These are phyloP conservation scores for Halictus rubicundus DNA, from an alignment of 1,140 invertebrate species.

Conservation along the genomic window DNA sequence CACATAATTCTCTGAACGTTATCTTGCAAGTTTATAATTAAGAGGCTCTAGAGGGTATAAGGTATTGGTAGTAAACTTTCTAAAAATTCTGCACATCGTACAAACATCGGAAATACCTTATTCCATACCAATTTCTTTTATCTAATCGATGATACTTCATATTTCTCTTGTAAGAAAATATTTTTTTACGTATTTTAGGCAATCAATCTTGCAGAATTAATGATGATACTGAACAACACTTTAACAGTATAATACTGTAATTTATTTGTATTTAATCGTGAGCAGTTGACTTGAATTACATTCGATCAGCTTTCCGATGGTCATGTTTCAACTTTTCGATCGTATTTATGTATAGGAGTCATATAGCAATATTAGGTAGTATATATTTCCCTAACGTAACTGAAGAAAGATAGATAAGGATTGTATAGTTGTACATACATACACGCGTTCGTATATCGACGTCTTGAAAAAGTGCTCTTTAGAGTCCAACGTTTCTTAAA, in stretches of 20 bases:
- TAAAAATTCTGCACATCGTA: conserved; percentile 19
- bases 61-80: conserved; percentile 26
- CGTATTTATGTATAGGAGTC: conserved; percentile 24
- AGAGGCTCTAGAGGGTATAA: conserved; percentile 51
- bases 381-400: conserved; percentile 46
- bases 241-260: conserved; percentile 21
- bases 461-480: conserved; percentile 24
- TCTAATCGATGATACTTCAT: neutral
- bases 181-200: conserved; percentile 49
- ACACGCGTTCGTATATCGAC: conserved; percentile 20
- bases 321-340: conserved; percentile 31
- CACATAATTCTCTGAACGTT: conserved; percentile 23
- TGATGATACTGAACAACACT: conserved; percentile 26
- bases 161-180: conserved; percentile 45
- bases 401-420: conserved; percentile 44
- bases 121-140: conserved; percentile 34
- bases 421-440: conserved; percentile 64
- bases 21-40: conserved; percentile 21
- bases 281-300: neutral
- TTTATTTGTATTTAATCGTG: conserved; percentile 32
- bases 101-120: conserved; percentile 8
- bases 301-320: conserved; percentile 28
- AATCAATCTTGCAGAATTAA: conserved; percentile 17
- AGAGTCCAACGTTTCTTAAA: conserved; percentile 19
- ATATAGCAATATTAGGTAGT: conserved; percentile 50